Conservation (phyloP, 2,797 vertebrate genomes). For the Geotrypetes seraphini region DNA sequence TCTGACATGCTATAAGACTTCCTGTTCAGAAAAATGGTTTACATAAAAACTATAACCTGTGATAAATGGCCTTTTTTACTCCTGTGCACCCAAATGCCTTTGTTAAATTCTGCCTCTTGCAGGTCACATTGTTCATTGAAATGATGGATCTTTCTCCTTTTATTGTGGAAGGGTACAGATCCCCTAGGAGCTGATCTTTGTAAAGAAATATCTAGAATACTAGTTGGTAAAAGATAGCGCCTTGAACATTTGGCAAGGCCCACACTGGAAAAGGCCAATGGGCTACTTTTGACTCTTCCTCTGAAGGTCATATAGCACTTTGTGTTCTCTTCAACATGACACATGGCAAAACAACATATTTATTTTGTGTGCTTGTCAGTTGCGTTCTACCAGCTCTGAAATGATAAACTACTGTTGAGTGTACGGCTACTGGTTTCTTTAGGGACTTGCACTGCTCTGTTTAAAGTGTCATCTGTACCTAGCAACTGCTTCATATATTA, state of each 20-base stretch:
- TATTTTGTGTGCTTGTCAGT: slow-evolving; percentile 53
- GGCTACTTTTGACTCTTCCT: slow-evolving; percentile 16
- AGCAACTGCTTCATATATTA: slow-evolving; percentile 47
- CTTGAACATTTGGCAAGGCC: neutral
- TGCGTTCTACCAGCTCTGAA: slow-evolving; percentile 31
- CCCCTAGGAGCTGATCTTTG: neutral
- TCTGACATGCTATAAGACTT: too few relatives aligned
- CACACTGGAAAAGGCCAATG: accelerated
- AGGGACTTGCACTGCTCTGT: slow-evolving; percentile 36
- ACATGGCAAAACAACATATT: slow-evolving; percentile 51
- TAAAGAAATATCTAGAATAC: neutral
- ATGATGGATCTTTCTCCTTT: accelerated
- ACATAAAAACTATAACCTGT: too few relatives aligned
- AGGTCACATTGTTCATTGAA: accelerated
- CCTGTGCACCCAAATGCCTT: neutral
- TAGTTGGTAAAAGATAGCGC: slow-evolving; percentile 4
- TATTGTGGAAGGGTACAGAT: neutral
- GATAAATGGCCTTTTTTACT: too few relatives aligned
- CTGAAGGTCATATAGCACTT: slow-evolving; percentile 45
- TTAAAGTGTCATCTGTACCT: slow-evolving; percentile 38
- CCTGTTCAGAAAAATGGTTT: too few relatives aligned
- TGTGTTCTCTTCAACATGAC: slow-evolving; percentile 41
- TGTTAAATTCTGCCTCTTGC: neutral
- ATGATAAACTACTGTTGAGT: slow-evolving; percentile 45
- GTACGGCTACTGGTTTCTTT: slow-evolving; percentile 34